A percentile compares a stretch with the other conserved stretches of the same genome.
Conservation (phyloP, 1,140 invertebrate genomes). For the Anthonomus grandis region DNA sequence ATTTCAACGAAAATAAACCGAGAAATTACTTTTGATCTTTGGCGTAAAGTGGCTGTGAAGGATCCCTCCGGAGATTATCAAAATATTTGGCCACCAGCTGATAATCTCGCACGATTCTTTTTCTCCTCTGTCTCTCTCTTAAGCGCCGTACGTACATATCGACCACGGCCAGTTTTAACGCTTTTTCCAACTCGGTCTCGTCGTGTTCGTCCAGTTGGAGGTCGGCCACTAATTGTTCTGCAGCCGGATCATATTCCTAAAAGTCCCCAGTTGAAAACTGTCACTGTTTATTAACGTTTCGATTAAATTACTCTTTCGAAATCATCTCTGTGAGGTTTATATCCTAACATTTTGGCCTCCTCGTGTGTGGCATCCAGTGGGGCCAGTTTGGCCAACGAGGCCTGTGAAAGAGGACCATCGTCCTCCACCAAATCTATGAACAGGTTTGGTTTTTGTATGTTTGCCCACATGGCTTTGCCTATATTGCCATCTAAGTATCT, state of each 20-base stretch:
- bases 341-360: constrained; percentile 88
- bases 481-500: constrained; percentile 88
- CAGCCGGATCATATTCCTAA: constrained; percentile 88
- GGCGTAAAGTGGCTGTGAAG: constrained; percentile 59
- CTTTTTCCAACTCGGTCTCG: constrained; percentile 86
- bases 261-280: constrained; percentile 38
- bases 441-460: constrained; percentile 61
- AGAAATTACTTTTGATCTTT: constrained; percentile 69
- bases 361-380: constrained; percentile 75
- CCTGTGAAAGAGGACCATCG: constrained; percentile 75
- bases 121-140: constrained; percentile 80
- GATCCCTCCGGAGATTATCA: constrained; percentile 58
- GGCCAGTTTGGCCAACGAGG: constrained; percentile 67
- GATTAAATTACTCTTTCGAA: constrained; percentile 74
- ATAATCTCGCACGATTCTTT: constrained; percentile 83
- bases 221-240: constrained; percentile 83
- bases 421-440: constrained; percentile 74
- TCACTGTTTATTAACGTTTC: constrained; percentile 5
- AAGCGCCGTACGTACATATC: constrained; percentile 86
- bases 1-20: neutral
- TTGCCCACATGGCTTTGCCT: constrained; percentile 79
- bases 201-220: constrained; percentile 71
- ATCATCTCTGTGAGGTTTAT: constrained; percentile 93
- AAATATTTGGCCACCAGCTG: constrained; percentile 82
- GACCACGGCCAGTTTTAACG: constrained; percentile 74